Evolutionary conservation across 1,140 invertebrate genomes (phyloP).

Genomic region (Elymnias hypermnestra): DNA sequence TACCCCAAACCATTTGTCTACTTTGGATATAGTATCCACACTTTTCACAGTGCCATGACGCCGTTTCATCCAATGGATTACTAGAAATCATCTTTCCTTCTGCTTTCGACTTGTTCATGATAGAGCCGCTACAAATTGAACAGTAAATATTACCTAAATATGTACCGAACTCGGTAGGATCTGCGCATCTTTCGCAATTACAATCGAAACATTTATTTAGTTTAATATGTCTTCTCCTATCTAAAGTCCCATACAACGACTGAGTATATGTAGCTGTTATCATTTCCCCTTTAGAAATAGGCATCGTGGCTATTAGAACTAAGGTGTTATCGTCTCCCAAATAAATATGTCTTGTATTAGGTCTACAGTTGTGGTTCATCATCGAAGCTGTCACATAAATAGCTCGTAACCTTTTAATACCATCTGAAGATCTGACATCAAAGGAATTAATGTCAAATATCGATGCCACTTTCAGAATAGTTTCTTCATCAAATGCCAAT

Average conservation of each 20-base stretch:
- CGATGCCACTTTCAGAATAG: conserved; percentile 80
- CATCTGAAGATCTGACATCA: conserved; percentile 73
- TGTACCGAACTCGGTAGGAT: conserved; percentile 80
- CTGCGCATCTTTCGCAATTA: conserved; percentile 78
- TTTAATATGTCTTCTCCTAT: conserved; percentile 78
- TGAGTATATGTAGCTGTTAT: conserved; percentile 82
- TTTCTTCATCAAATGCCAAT: conserved; percentile 74
- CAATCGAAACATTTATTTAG: conserved; percentile 82
- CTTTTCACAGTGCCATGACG: conserved; percentile 79
- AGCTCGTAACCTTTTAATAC: conserved; percentile 72
- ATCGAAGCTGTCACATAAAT: conserved; percentile 79
- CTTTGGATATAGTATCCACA: conserved; percentile 76
- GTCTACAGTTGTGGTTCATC: conserved; percentile 80
- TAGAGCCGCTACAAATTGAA: conserved; percentile 75
- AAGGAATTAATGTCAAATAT: conserved; percentile 83
- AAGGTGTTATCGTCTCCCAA: conserved; percentile 74
- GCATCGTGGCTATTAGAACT: conserved; percentile 77
- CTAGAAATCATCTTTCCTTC: conserved; percentile 75
- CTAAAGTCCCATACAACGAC: conserved; percentile 80
- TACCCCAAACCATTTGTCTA: conserved; percentile 77
- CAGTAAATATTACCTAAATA: conserved; percentile 80
- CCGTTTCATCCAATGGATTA: conserved; percentile 77
- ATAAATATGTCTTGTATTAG: conserved; percentile 80
- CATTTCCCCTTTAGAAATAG: conserved; percentile 80
- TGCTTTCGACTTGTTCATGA: conserved; percentile 32